Percentiles rank a stretch among this genome's conserved stretches.
phyloP scores from a whole-genome alignment of 2,888 invertebrate genomes.

The Phengaris arion region DNA sequence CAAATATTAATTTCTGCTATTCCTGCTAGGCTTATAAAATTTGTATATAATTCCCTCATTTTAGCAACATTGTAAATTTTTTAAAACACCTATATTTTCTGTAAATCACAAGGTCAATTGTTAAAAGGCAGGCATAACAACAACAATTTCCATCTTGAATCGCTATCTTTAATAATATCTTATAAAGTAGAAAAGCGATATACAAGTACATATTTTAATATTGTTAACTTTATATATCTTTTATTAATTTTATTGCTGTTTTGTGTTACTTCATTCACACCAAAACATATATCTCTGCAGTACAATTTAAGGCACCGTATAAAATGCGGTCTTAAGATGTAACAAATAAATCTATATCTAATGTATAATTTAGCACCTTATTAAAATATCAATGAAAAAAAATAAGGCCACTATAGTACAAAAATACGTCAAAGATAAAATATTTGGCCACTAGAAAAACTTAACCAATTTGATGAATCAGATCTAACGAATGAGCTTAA shows the following conservation, averaged over 20 bases:
- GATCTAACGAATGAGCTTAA: slow-evolving; percentile 26
- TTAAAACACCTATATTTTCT: background rate
- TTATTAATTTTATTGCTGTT: background rate
- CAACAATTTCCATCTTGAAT: background rate
- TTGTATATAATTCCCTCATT: background rate
- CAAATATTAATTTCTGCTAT: background rate
- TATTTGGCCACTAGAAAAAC: slow-evolving; percentile 23
- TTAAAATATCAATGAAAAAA: background rate
- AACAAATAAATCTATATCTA: slow-evolving; percentile 27
- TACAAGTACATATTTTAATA: background rate
- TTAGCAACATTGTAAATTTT: background rate
- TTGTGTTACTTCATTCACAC: background rate
- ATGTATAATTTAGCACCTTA: slow-evolving; percentile 26
- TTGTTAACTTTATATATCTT: background rate
- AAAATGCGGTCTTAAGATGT: slow-evolving; percentile 44
- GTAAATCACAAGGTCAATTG: background rate
- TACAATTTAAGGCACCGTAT: slow-evolving; percentile 51
- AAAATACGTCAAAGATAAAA: background rate
- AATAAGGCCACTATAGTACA: background rate
- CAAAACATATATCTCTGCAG: background rate
- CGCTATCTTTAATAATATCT: background rate
- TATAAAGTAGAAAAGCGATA: background rate
- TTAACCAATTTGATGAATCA: slow-evolving; percentile 31
- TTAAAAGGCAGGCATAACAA: background rate
- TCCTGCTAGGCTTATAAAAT: background rate